These are phyloP conservation scores for Peromyscus leucopus DNA, from an alignment of 2,113 vertebrate species.

Conservation along the genomic window DNA sequence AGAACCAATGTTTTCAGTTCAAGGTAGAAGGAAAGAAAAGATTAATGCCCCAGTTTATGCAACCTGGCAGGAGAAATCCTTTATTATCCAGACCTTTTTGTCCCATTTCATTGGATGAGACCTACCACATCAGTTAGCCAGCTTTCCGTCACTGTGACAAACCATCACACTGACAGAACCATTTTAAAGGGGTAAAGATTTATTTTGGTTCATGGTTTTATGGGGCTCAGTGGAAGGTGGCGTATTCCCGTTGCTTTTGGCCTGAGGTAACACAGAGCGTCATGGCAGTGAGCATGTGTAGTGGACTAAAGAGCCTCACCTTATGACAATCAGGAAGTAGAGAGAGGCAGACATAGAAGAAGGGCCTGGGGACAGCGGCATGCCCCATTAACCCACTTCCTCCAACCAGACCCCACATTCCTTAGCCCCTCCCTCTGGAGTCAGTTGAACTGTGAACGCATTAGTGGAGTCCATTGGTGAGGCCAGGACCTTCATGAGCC, in stretches of 20 bases:
- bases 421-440: neutral
- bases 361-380: neutral
- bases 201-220: neutral
- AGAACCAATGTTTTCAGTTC: neutral
- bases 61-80: neutral
- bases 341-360: neutral
- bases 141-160: neutral
- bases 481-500: neutral
- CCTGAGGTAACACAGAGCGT: neutral
- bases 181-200: neutral
- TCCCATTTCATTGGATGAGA: neutral
- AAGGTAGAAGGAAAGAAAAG: neutral
- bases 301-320: neutral
- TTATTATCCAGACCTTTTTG: neutral
- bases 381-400: neutral
- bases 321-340: neutral
- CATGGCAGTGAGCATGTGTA: neutral
- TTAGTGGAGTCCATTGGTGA: neutral
- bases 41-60: neutral
- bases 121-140: neutral
- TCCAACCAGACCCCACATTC: neutral
- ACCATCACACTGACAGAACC: neutral
- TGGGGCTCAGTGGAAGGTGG: neutral
- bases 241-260: neutral
- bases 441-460: neutral